Evolutionary conservation across 2,113 vertebrate species (phyloP), one percentile per base, ranked within the genome.

Genomic region (Mustelus asterias): DNA sequence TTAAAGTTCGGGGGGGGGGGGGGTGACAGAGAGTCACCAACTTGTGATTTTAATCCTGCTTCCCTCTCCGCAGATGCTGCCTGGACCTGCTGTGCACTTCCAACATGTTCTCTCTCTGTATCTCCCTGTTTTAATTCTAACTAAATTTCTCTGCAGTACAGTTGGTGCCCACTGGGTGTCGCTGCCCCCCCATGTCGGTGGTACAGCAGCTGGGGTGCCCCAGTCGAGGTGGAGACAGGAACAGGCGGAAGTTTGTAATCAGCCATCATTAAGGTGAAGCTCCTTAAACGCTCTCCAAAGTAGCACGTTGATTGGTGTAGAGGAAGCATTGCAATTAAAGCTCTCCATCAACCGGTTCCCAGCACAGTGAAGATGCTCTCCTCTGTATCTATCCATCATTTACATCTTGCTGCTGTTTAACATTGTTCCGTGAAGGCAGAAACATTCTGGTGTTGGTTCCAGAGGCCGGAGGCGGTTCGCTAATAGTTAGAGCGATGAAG

Each of bases 271-370:
- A 93, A 93, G 33, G 60, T 93, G 37, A 13, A 93, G 60, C 89
- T 93, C 89, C 60, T 93, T 93, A 65, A 54, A 93, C 63, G 8
- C 33, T 0, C 89, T 93, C 60, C 22, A 65, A 65, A 41, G 89
- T 9, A 93, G 89, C 16, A 67, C 41, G 89, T 63, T 9, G 60
- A 93, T 93, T 93, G 18, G 14, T 65, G n/a, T 37, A 93, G 37
- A 93, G 89, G 89, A 93, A 93, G 16, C 18, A 37, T 54, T 93
- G 33, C 60, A 93, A 93, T 93, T 93, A 93, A 93, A 93, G 65
- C 20, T 93, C 60, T 41, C 33, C 37, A 65, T 93, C 26, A 65
- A 70, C 4, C 89, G 22, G 60, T 65, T 10, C 16, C 33, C 60
- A 37, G 60, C 89, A 24, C 37, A 67, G 89, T 67, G 20, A 93